Evolutionary conservation across 2,113 vertebrate genomes (phyloP).

Genomic region (Cyprinodon brontotheroides): DNA sequence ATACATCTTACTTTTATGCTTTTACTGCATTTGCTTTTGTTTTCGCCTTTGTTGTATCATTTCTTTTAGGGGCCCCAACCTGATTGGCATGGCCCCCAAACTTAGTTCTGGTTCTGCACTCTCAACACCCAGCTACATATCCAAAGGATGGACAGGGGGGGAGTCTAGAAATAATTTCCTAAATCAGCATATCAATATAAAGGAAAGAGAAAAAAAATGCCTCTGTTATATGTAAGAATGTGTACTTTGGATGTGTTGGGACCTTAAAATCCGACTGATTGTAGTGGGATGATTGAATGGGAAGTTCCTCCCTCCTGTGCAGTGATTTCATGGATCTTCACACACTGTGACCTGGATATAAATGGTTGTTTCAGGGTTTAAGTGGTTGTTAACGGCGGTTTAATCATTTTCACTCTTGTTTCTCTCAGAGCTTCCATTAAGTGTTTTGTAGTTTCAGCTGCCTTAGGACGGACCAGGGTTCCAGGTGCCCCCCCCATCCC

Average conservation of each 20-base stretch:
- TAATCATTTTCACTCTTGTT: conserved; percentile 19
- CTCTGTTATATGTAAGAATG: conserved; percentile 57
- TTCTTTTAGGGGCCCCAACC: conserved; percentile 25
- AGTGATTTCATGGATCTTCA: conserved; percentile 57
- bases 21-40: conserved; percentile 40
- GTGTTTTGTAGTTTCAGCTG: conserved; percentile 69
- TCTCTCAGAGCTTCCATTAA: conserved; percentile 66
- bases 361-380: conserved; percentile 49
- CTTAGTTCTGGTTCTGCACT: conserved; percentile 37
- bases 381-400: conserved; percentile 48
- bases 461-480: conserved; percentile 43
- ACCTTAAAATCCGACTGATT: conserved; percentile 52
- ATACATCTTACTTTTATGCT: conserved; percentile 61
- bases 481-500: conserved; percentile 18
- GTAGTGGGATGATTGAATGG: conserved; percentile 50
- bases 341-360: conserved; percentile 69
- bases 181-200: conserved; percentile 60
- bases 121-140: conserved; percentile 51
- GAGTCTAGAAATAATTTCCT: conserved; percentile 27
- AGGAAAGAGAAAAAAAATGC: conserved; percentile 27
- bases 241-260: conserved; percentile 46
- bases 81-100: neutral
- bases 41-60: conserved; percentile 27
- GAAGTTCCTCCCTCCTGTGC: conserved; percentile 40
- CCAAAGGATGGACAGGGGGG: conserved; percentile 49